Base-by-base conservation (phyloP, 2,888 invertebrate genomes). In the Alloplasta piceator region DNA sequence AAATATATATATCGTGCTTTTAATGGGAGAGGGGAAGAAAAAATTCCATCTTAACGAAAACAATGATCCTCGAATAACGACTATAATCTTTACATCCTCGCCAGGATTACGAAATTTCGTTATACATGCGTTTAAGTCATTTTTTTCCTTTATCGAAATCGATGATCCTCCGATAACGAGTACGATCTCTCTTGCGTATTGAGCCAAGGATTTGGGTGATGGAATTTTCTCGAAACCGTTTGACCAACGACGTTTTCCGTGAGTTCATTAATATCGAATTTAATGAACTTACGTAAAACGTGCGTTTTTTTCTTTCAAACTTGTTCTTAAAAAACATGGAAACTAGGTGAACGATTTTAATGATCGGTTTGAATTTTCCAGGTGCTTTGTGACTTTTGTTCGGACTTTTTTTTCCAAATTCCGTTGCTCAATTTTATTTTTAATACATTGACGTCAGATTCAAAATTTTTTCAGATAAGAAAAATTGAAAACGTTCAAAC, bases 131-230 rank as follows among this genome's bases (percentile, higher is more conserved):
- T 26, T 26, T 26, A 26, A 1, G 26, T 26, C 26, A 26, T 26
- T 26, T 26, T 26, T 26, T 26, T 26, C 6, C 14, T 16, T 6
- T 52, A 52, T 12, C 52, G 16, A 52, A 6, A 5, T 1, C 10
- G 71, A 63, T 85, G 83, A 88, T 84, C 82, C 83, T 50, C 46
- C 26, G 77, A 67, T 86, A 88, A 86, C 67, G 85, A 87, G 52
- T 74, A 71, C 55, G 26, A 81, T 82, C 63, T 68, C 50, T 74
- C 67, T 74, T 14, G 52, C 38, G 10, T 43, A 9, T 72, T 7
- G 6, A 14, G 5, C 10, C 56, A 16, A 26, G 43, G 26, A 58
- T 56, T 56, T 56, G 7, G 12, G 16, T n/a, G 10, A 48, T 12
- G 10, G 48, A 12, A 48, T 48, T 48, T 48, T 48, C 48, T n/a